Evolutionary conservation across 2,888 invertebrate genomes (phyloP), one percentile per base, ranked within the genome.

Genomic region (Euphydryas editha): DNA sequence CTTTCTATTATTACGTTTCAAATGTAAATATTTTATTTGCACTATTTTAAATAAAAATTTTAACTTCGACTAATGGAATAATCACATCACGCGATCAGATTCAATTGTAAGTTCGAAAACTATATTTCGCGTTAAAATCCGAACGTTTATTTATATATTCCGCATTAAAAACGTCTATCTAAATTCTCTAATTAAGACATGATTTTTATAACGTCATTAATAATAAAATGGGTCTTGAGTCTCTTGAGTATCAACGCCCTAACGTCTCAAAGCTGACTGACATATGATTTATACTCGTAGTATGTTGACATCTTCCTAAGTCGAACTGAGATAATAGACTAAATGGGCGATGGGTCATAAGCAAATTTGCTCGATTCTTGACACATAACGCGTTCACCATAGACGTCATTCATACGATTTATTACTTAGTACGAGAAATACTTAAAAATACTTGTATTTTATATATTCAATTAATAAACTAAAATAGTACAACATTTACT

Each of bases 211-310:
- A 8, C 3, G 39, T 39, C 11, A 39, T 11, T 15, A 3, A 39
- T 39, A 11, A 11, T 15, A 5, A 7, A 5, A 4, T 30, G 1
- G 8, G 30, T 30, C 30, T 8, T 30, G 6, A 13, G 39, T 39
- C 39, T 39, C 39, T 3, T 2, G 65, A 60, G 59, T 67, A 62
- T 54, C 39, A 54, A 21, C 59, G 46, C 68, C 57, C 61, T 47
- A 69, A 75, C 72, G 17, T 17, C 72, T 75, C 77, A 78, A 75
- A 70, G 78, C 84, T 84, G 13, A 84, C 79, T 84, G 87, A 85
- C 84, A 77, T 80, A 75, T 82, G 86, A 87, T 88, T 87, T 83
- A 87, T 81, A n/a, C n/a, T n/a, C n/a, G n/a, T n/a, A 80, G 79
- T 80, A 80, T 80, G 83, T 83, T 83, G 87, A 85, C 87, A 85